Conservation (phyloP, 2,888 invertebrate genomes). For the Epiperipatus broadwayi region DNA sequence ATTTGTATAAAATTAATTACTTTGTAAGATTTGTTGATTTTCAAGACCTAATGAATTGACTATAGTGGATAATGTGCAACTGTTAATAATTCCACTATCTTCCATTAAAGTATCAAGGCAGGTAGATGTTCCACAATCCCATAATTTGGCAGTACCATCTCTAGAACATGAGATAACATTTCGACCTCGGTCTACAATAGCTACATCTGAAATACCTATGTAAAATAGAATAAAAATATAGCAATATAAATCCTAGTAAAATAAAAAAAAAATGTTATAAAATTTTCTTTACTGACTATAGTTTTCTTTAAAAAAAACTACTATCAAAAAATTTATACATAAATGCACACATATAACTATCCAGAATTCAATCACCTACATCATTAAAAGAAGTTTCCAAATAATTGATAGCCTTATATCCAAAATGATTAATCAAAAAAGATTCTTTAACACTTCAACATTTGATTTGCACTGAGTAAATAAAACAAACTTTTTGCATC, state of each 20-base stretch:
- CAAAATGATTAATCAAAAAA: no score
- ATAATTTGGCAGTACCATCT: slow-evolving; percentile 46
- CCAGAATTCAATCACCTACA: no score
- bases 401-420: no score
- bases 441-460: no score
- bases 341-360: no score
- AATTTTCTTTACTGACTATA: neutral
- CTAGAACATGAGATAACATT: slow-evolving; percentile 49
- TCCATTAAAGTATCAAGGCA: slow-evolving; percentile 37
- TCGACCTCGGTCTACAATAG: slow-evolving; percentile 44
- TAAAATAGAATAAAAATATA: no score
- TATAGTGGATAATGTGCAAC: no score
- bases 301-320: neutral
- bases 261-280: neutral
- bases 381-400: no score
- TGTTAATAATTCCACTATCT: slow-evolving; percentile 38
- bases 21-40: neutral
- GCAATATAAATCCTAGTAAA: neutral
- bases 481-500: no score
- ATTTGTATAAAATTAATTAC: neutral
- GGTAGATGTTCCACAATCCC: slow-evolving; percentile 45
- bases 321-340: no score
- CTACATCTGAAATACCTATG: slow-evolving; percentile 42
- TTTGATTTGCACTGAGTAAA: no score
- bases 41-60: no score